These are phyloP conservation scores for Oryzias celebensis DNA, from an alignment of 2,113 vertebrate species.

Conservation along the genomic window DNA sequence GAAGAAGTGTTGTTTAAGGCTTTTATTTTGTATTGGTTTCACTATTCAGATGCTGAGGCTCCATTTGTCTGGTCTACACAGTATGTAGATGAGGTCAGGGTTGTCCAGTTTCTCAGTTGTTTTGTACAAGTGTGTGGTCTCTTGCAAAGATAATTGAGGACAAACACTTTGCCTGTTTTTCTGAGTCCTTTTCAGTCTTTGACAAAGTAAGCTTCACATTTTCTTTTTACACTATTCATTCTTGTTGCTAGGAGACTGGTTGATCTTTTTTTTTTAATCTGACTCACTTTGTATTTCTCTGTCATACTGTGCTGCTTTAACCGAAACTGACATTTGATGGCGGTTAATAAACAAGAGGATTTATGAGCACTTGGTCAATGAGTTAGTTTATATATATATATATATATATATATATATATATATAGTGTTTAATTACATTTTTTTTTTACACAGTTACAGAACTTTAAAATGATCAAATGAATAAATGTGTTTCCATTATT, in stretches of 20 bases:
- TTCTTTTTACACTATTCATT: constrained; percentile 51
- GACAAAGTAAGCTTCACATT: constrained; percentile 55
- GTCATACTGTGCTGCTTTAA: neutral
- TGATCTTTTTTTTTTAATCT: constrained; percentile 51
- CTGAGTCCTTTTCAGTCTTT: constrained; percentile 45
- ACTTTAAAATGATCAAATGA: too few relatives aligned
- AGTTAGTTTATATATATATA: neutral
- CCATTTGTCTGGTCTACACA: neutral
- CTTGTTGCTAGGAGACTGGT: constrained; percentile 70
- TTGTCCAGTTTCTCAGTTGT: constrained; percentile 15
- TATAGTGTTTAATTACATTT: too few relatives aligned
- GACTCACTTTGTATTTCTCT: constrained; percentile 25
- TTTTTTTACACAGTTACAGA: too few relatives aligned
- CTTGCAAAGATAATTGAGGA: constrained; percentile 33
- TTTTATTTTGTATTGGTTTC: neutral
- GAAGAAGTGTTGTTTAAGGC: neutral
- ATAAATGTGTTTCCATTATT: too few relatives aligned
- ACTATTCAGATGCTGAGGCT: neutral
- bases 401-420: too few relatives aligned
- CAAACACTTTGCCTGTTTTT: constrained; percentile 55
- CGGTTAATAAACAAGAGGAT: neutral
- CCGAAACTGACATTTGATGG: neutral
- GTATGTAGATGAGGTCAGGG: constrained; percentile 1
- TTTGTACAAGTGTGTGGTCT: constrained; percentile 41
- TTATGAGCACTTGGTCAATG: neutral